Percentiles rank a stretch among this genome's conserved stretches.
These are phyloP conservation scores for Epicampocera succincta DNA, from an alignment of 2,888 invertebrate genomes.

Conservation along the genomic window DNA sequence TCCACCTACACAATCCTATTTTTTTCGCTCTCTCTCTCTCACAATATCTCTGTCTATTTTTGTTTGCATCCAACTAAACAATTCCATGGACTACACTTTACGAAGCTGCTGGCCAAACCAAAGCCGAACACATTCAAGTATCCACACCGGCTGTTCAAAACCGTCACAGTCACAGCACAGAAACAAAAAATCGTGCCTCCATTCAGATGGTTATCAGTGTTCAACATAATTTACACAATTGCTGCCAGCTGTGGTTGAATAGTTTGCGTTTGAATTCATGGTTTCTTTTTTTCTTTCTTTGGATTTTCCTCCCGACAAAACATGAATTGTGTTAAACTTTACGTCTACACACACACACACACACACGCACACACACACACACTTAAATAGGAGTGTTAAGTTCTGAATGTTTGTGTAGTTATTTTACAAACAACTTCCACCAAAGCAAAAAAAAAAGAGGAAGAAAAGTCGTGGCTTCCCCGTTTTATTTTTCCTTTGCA, in stretches of 20 bases:
- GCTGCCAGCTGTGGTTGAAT: slow-evolving; percentile 73
- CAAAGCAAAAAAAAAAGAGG: neutral
- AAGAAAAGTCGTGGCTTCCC: slow-evolving; percentile 58
- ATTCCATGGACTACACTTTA: slow-evolving; percentile 41
- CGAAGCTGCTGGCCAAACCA: slow-evolving; percentile 45
- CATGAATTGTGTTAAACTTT: slow-evolving; percentile 64
- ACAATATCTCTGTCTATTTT: too few species aligned
- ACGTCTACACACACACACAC: slow-evolving; percentile 20
- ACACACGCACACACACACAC: too few species aligned
- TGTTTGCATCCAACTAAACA: slow-evolving; percentile 30
- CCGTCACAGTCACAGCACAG: slow-evolving; percentile 30
- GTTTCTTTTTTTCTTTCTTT: slow-evolving; percentile 37
- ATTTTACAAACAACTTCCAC: neutral
- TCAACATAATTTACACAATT: slow-evolving; percentile 76
- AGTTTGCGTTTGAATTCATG: slow-evolving; percentile 54
- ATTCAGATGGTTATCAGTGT: slow-evolving; percentile 74
- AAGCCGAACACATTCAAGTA: slow-evolving; percentile 49
- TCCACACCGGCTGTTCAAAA: slow-evolving; percentile 53
- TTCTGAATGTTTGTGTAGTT: slow-evolving; percentile 9
- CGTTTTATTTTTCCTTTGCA: slow-evolving; percentile 28
- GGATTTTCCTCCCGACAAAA: slow-evolving; percentile 43
- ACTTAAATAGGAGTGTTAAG: slow-evolving; percentile 4
- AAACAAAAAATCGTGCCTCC: slow-evolving; percentile 64
- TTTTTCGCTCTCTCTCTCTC: too few species aligned
- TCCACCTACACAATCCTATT: slow-evolving; percentile 60